These are phyloP conservation scores for Drosophila kurseongensis DNA, from an alignment of 1,140 invertebrate genomes.

Conservation along the genomic window DNA sequence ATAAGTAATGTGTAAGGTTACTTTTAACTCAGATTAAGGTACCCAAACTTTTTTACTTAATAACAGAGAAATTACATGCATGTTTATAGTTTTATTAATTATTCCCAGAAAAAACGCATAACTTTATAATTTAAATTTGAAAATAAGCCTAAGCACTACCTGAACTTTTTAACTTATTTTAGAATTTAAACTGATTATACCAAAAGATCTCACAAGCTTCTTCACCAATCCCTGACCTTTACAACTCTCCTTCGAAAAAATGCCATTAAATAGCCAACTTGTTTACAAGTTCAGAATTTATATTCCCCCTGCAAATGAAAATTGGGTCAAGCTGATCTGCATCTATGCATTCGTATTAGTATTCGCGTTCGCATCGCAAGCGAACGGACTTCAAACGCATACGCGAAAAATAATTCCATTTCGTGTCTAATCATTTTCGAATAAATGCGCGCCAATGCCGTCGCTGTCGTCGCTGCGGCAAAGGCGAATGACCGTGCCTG, in stretches of 20 bases:
- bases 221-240: constrained; percentile 22
- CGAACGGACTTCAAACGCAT: constrained; percentile 22
- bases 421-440: constrained; percentile 72
- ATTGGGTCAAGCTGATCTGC: constrained; percentile 42
- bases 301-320: background rate
- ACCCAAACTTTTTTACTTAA: too few species aligned
- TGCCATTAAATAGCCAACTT: constrained; percentile 12
- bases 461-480: constrained; percentile 23
- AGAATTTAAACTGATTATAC: too few species aligned
- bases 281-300: constrained; percentile 20
- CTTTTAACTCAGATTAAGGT: too few species aligned
- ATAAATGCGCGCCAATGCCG: constrained; percentile 76
- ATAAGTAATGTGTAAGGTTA: constrained; percentile 7
- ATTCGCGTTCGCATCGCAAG: background rate
- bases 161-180: too few species aligned
- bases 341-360: constrained; percentile 1
- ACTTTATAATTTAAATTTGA: too few species aligned
- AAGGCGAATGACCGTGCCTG: constrained; percentile 85
- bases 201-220: background rate
- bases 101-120: too few species aligned
- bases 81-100: too few species aligned
- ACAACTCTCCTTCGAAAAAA: background rate
- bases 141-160: too few species aligned
- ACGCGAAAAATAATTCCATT: constrained; percentile 36
- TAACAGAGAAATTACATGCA: too few species aligned